phyloP scores from a whole-genome alignment of 2,797 vertebrate species.

The Alcedo atthis region DNA sequence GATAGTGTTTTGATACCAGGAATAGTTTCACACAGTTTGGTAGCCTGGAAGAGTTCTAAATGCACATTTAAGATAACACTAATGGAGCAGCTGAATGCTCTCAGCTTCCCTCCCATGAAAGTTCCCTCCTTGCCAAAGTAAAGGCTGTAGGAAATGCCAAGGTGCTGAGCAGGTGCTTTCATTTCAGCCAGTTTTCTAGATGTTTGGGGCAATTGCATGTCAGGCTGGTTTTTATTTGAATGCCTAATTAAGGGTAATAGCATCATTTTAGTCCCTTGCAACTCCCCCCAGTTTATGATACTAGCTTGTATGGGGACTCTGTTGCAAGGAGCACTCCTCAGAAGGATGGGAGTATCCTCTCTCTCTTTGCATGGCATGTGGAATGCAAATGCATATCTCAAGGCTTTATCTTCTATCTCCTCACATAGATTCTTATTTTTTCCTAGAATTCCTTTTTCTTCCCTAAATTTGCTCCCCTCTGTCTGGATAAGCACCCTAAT shows the following conservation, averaged over 20 bases:
- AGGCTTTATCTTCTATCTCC: neutral
- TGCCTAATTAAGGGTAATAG: neutral
- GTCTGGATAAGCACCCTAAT: neutral
- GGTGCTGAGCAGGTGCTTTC: neutral
- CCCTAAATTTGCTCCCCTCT: neutral
- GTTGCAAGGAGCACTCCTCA: neutral
- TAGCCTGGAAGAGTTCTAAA: neutral
- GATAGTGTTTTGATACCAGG: neutral
- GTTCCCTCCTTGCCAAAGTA: neutral
- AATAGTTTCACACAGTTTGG: neutral
- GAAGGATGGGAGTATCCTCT: neutral
- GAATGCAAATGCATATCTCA: neutral
- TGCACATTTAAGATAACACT: neutral
- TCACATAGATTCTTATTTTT: neutral
- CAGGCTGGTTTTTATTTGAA: neutral
- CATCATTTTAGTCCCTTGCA: neutral
- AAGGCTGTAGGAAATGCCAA: neutral
- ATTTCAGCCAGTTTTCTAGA: neutral
- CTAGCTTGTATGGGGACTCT: neutral
- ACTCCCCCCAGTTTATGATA: neutral
- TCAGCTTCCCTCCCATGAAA: neutral
- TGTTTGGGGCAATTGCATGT: neutral
- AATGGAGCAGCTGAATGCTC: neutral
- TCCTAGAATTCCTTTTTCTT: neutral
- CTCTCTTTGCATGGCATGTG: neutral